Evolutionary conservation across 2,113 vertebrate species (phyloP).

Genomic region (Ahaetulla prasina): DNA sequence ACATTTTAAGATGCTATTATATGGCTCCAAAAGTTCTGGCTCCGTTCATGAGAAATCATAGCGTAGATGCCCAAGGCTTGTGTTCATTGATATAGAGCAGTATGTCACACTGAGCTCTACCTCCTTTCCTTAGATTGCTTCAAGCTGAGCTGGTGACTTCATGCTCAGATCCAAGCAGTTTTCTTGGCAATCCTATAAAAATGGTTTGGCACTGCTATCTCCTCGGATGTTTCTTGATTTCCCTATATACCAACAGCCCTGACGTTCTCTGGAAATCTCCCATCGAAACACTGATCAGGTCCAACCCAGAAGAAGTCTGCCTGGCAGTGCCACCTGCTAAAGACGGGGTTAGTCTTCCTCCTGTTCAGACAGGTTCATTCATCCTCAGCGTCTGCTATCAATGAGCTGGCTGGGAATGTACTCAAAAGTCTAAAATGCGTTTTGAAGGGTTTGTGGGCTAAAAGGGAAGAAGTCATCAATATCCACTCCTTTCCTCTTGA

Average conservation of each 20-base stretch:
- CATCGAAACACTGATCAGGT: not conserved
- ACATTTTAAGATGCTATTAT: not conserved
- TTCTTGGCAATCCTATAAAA: not conserved
- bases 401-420: not conserved
- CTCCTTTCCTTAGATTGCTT: not conserved
- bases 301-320: not conserved
- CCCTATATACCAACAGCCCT: not conserved
- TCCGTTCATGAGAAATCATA: not conserved
- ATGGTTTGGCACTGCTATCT: not conserved
- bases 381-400: not conserved
- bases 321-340: not conserved
- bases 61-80: not conserved
- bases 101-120: no score
- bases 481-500: not conserved
- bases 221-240: not conserved
- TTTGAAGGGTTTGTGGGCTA: not conserved
- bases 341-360: not conserved
- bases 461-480: not conserved
- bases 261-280: not conserved
- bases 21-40: not conserved
- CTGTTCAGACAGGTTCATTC: not conserved
- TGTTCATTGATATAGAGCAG: not conserved
- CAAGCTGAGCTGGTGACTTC: not conserved
- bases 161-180: not conserved
- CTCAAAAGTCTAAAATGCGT: not conserved